Evolutionary conservation across 1,140 invertebrate genomes (phyloP).

Genomic region (Cephus cinctus): DNA sequence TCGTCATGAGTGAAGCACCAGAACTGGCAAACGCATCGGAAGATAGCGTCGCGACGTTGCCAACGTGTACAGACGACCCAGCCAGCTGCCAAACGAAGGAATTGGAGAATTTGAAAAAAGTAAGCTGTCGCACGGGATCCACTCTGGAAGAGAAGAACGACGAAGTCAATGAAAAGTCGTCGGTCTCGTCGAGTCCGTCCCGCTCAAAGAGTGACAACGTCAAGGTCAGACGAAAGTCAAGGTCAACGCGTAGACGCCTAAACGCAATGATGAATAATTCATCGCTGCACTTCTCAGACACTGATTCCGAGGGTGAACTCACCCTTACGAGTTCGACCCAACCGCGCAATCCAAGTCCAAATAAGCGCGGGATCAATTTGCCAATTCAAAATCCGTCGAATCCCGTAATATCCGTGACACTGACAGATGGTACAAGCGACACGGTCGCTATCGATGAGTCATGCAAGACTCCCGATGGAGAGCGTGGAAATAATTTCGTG

Average conservation of each 20-base stretch:
- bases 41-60: too few species aligned
- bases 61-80: too few species aligned
- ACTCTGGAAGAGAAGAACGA: slow-evolving; percentile 12
- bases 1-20: slow-evolving; percentile 1
- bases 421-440: too few species aligned
- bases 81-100: too few species aligned
- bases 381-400: slow-evolving; percentile 9
- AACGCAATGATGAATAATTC: slow-evolving; percentile 50
- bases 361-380: neutral
- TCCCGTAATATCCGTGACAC: slow-evolving; percentile 43
- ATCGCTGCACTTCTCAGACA: slow-evolving; percentile 52
- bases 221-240: slow-evolving; percentile 46
- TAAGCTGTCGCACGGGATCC: slow-evolving; percentile 20
- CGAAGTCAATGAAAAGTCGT: slow-evolving; percentile 14
- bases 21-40: neutral
- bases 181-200: slow-evolving; percentile 15
- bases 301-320: slow-evolving; percentile 52
- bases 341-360: slow-evolving; percentile 12
- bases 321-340: slow-evolving; percentile 23
- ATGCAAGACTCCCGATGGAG: slow-evolving; percentile 15
- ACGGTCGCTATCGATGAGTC: slow-evolving; percentile 10
- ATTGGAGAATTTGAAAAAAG: slow-evolving; percentile 18
- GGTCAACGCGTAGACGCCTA: slow-evolving; percentile 41
- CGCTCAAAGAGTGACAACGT: too few species aligned
- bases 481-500: slow-evolving; percentile 32